Conservation (phyloP, 2,113 vertebrate genomes). For the Alligator mississippiensis region DNA sequence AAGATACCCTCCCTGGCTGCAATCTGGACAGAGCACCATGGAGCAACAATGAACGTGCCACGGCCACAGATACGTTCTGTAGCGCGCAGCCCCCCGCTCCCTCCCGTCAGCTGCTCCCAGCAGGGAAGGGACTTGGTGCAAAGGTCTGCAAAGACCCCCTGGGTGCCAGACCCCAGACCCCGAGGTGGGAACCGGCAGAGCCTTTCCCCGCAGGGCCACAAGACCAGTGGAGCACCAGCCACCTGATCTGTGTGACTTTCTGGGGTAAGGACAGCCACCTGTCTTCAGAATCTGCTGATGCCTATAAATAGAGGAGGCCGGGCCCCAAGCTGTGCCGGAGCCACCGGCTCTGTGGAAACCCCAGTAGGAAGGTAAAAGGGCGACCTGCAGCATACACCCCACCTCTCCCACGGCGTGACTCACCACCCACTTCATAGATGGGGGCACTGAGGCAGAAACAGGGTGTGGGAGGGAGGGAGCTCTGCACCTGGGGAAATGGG, state of each 20-base stretch:
- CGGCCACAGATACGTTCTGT: not conserved
- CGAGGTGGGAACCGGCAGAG: not conserved
- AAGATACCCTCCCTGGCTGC: not conserved
- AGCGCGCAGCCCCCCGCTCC: not conserved
- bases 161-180: not conserved
- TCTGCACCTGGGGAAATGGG: not conserved
- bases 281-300: not conserved
- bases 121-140: not conserved
- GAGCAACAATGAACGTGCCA: not conserved
- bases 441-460: not conserved
- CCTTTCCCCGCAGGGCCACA: not conserved
- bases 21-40: not conserved
- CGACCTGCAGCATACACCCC: not conserved
- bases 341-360: not conserved
- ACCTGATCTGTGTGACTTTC: not conserved
- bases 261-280: not conserved
- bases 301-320: not conserved
- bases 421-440: not conserved
- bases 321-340: not conserved
- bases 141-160: conserved; percentile 5
- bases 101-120: not conserved
- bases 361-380: rapidly evolving
- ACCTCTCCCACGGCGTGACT: not conserved
- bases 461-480: not conserved
- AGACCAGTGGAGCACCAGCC: not conserved